Base-by-base conservation (phyloP, 2,797 vertebrate species). In the Mus minutoides region DNA sequence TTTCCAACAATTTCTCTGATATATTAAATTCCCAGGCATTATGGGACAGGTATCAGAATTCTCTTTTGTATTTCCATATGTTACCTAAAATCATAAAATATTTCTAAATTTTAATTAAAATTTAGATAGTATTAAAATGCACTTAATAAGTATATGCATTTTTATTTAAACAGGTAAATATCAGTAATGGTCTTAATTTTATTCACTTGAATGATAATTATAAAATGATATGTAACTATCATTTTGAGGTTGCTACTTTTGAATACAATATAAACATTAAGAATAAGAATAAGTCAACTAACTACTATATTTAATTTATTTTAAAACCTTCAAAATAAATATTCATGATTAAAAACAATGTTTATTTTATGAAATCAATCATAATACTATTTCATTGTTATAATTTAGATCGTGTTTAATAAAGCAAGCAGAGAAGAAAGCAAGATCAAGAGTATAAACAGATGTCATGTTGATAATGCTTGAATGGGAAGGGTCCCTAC, bases 271-370 rank as follows among this genome's bases (percentile, higher is more conserved):
- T 56, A 80, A 91, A 91, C 3, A 82, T 3, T 77, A 29, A 21
- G 22, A 92, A 67, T 77, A 31, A 88, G 54, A 34, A 29, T 62
- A 86, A 91, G 84, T 82, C 31, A 75, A 79, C 52, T 40, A 60
- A 80, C 9, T 76, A 78, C 52, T 52, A 5, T 56, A 40, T 3
- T 60, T 92, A 91, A 56, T 5, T 52, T 95, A 86, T 95, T 97
- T 95, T 75, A 52, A 92, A 96, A 89, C 0, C 17, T 94, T 88
- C 54, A 90, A 78, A 90, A 52, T 85, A 91, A 95, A 69, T 92
- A 69, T 17, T 77, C 34, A 82, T 60, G n/a, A 24, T 78, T 77
- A 54, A 46, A 91, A 93, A 34, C 21, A 92, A n/a, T 34, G 95
- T 92, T 76, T 98, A 21, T 31, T 86, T 94, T 88, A 71, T 80